phyloP scores from a whole-genome alignment of 2,888 invertebrate species.

The Zootermopsis nevadensis region DNA sequence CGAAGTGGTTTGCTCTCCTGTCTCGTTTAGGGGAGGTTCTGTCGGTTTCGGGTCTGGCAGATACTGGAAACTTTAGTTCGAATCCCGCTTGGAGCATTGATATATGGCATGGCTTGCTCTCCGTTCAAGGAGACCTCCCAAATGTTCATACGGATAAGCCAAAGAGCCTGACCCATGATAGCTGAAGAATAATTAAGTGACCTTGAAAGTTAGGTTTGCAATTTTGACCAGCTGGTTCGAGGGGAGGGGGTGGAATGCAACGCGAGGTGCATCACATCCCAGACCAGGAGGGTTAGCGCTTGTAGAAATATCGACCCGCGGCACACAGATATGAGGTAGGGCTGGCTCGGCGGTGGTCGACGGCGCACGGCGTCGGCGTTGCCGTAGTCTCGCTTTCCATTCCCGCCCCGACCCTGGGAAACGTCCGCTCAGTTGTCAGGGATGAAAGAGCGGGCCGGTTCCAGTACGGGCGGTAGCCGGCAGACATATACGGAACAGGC shows the following conservation, averaged over 20 bases:
- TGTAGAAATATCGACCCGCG: background rate
- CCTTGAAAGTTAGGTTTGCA: too few species aligned
- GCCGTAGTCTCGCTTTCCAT: conserved; percentile 11
- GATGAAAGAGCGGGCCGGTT: conserved; percentile 50
- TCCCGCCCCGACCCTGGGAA: conserved; percentile 42
- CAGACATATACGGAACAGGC: conserved; percentile 36
- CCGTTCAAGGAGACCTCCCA: too few species aligned
- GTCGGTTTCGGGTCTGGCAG: too few species aligned
- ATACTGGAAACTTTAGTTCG: too few species aligned
- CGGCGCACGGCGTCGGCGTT: conserved; percentile 33
- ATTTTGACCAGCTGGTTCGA: too few species aligned
- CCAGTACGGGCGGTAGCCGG: background rate
- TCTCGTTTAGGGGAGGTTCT: too few species aligned
- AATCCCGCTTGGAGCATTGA: too few species aligned
- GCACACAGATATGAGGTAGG: background rate
- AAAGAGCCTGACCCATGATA: too few species aligned
- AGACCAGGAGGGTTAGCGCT: background rate
- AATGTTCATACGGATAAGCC: too few species aligned
- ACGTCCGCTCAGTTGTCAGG: conserved; percentile 47
- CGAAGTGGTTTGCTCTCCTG: too few species aligned
- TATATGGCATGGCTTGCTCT: too few species aligned
- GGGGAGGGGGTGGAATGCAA: background rate
- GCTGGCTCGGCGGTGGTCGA: background rate
- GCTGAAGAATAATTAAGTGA: too few species aligned
- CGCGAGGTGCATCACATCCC: background rate